A percentile compares a stretch with the other conserved stretches of the same genome.
phyloP scores from a whole-genome alignment of 2,113 vertebrate species.

The Eurystomus gularis region DNA sequence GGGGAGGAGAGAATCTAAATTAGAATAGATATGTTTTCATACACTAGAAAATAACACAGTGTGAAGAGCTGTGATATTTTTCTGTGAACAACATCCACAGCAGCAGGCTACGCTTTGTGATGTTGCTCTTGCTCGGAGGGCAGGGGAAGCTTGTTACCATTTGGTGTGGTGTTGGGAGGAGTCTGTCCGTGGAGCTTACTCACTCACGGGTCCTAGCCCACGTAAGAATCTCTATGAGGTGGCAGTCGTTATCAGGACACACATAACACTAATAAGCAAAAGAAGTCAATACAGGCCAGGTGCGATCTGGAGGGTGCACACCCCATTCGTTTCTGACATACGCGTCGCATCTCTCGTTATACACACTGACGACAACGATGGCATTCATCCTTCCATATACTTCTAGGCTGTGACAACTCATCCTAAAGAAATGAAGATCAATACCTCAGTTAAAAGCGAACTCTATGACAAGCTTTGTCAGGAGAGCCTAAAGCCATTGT shows the following conservation, averaged over 20 bases:
- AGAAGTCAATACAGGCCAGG: neutral
- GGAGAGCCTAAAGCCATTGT: neutral
- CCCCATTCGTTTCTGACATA: neutral
- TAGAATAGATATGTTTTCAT: neutral
- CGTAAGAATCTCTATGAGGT: neutral
- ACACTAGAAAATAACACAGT: neutral
- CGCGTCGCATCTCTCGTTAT: neutral
- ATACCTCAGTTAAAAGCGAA: neutral
- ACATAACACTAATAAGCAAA: neutral
- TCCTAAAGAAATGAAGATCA: neutral
- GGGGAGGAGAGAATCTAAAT: slow-evolving; percentile 11
- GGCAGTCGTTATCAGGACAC: neutral
- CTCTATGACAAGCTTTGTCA: neutral
- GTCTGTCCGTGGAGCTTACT: neutral
- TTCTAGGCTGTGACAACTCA: neutral
- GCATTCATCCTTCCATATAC: neutral
- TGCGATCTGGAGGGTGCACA: neutral
- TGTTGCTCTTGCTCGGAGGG: neutral
- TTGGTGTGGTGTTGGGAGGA: neutral
- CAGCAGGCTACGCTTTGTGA: neutral
- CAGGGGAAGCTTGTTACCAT: neutral
- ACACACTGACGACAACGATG: neutral
- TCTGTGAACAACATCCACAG: neutral
- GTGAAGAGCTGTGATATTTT: neutral
- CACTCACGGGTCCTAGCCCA: neutral